Conservation (phyloP, 2,888 invertebrate genomes). For the Leptarthrus brevirostris region DNA sequence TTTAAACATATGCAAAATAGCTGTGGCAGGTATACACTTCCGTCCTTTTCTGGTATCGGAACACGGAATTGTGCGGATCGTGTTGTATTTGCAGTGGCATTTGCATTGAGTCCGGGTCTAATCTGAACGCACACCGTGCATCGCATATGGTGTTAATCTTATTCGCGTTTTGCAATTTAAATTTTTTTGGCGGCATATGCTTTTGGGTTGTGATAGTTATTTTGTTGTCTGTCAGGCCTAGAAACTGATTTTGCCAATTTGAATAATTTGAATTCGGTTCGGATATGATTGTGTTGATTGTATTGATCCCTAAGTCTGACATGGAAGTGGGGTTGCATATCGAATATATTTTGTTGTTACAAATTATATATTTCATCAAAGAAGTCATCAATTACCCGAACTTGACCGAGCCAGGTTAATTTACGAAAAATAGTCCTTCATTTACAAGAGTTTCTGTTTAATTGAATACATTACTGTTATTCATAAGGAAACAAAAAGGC, state of each 20-base stretch:
- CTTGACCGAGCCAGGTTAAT: no score
- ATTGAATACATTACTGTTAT: no score
- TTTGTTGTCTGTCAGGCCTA: conserved; percentile 12
- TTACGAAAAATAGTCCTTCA: no score
- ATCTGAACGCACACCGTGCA: conserved; percentile 19
- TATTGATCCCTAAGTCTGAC: no score
- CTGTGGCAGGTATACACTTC: conserved; percentile 35
- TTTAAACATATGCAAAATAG: conserved; percentile 43
- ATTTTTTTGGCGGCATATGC: conserved; percentile 40
- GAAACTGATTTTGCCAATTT: conserved; percentile 20
- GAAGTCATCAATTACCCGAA: no score
- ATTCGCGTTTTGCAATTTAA: conserved; percentile 39
- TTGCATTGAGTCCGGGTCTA: conserved; percentile 12
- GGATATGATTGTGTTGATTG: no score
- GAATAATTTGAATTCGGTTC: conserved; percentile 27
- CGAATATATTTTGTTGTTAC: no score
- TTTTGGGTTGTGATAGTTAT: conserved; percentile 14
- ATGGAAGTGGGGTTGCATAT: no score
- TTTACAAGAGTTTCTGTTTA: no score
- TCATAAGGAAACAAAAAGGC: no score
- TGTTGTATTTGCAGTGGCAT: conserved; percentile 31
- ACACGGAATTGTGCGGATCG: background rate
- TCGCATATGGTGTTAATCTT: conserved; percentile 29
- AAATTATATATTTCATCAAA: no score
- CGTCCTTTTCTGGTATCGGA: conserved; percentile 4